Evolutionary conservation across 2,797 vertebrate species (phyloP).

Genomic region (Nasua narica): DNA sequence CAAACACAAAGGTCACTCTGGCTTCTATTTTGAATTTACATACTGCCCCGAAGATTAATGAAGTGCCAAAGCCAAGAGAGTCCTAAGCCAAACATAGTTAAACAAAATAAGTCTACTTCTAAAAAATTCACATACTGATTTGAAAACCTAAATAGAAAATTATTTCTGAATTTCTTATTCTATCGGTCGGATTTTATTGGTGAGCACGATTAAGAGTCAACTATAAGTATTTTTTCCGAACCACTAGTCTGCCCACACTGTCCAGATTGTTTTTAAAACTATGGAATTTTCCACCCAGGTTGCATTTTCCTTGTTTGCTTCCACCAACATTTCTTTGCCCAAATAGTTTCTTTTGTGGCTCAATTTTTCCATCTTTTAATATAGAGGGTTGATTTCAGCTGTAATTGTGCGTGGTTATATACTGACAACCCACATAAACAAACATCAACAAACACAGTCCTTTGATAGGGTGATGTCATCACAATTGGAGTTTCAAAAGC

Average conservation of each 20-base stretch:
- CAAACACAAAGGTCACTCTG: neutral
- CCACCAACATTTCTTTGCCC: slow-evolving; percentile 40
- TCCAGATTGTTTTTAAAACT: slow-evolving; percentile 40
- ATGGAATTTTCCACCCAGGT: slow-evolving; percentile 55
- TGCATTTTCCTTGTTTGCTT: slow-evolving; percentile 56
- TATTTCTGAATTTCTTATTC: neutral
- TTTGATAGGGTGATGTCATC: slow-evolving; percentile 36
- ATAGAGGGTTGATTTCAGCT: neutral
- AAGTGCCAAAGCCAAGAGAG: neutral
- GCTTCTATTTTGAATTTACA: slow-evolving; percentile 15
- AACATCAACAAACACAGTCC: neutral
- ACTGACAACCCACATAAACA: slow-evolving; percentile 52
- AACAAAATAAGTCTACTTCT: neutral
- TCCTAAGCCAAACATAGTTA: neutral
- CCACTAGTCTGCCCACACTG: neutral
- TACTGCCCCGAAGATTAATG: neutral
- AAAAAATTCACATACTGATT: neutral
- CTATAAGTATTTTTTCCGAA: slow-evolving; percentile 2
- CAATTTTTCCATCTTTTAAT: slow-evolving; percentile 48
- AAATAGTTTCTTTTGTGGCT: slow-evolving; percentile 52
- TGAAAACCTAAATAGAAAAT: slow-evolving; percentile 25
- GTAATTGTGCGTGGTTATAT: slow-evolving; percentile 1
- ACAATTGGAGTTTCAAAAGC: neutral
- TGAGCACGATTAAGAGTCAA: neutral
- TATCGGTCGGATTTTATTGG: neutral